These are phyloP conservation scores for Hydrophis major DNA, from an alignment of 2,797 vertebrate genomes.

Conservation along the genomic window DNA sequence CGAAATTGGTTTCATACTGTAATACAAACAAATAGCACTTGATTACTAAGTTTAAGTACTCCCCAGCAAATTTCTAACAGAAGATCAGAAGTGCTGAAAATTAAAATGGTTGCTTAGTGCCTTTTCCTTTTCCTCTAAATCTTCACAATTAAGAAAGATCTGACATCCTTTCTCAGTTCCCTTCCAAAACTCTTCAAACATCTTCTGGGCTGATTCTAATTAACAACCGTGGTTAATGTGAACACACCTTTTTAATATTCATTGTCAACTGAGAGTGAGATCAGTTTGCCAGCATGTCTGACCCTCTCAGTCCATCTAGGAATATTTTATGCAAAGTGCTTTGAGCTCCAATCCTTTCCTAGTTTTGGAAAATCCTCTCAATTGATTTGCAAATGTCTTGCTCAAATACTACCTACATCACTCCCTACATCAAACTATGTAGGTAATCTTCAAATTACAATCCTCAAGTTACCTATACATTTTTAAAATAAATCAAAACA, in stretches of 20 bases:
- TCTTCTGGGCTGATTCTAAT: background rate
- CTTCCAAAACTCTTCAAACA: background rate
- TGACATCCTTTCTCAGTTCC: slow-evolving; percentile 14
- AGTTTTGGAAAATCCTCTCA: background rate
- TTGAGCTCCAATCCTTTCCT: background rate
- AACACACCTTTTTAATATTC: background rate
- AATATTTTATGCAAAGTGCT: background rate
- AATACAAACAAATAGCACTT: slow-evolving; percentile 22
- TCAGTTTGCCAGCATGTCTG: background rate
- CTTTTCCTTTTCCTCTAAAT: slow-evolving; percentile 36
- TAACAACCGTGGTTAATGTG: background rate
- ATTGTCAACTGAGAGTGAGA: background rate
- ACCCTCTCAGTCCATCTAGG: no score
- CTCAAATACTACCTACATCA: background rate
- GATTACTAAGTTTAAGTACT: slow-evolving; percentile 54
- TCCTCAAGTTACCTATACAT: no score
- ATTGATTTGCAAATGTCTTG: background rate
- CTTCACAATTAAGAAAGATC: slow-evolving; percentile 53
- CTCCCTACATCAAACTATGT: background rate
- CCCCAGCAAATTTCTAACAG: slow-evolving; percentile 22
- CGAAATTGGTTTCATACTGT: slow-evolving; percentile 30
- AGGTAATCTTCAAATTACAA: no score
- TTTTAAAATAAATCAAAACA: no score
- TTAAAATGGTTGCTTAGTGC: slow-evolving; percentile 35
- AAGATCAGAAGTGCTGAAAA: slow-evolving; percentile 43